These are phyloP conservation scores for Eristalinus aeneus DNA, from an alignment of 2,888 invertebrate species.

Conservation along the genomic window DNA sequence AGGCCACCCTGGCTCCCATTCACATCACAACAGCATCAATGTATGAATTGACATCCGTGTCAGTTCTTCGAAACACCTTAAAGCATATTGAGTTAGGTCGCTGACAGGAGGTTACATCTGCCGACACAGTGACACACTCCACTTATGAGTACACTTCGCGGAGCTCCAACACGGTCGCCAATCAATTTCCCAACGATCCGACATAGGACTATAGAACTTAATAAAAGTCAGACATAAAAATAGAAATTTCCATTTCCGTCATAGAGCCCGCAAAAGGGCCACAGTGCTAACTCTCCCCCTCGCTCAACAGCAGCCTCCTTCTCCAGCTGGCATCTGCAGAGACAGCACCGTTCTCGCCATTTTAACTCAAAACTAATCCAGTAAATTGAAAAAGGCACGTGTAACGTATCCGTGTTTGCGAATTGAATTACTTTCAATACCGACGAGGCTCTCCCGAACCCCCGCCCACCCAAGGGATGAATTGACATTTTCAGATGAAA, in stretches of 20 bases:
- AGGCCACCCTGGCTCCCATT: neutral
- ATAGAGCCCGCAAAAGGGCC: neutral
- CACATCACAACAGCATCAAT: neutral
- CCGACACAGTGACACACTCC: neutral
- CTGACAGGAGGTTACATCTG: no score
- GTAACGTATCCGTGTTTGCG: neutral
- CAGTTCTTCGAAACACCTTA: no score
- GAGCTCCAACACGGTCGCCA: neutral
- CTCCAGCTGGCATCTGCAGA: neutral
- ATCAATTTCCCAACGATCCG: neutral
- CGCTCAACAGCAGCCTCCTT: neutral
- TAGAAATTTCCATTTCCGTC: neutral
- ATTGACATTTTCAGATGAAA: neutral
- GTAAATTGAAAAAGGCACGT: slow-evolving; percentile 13
- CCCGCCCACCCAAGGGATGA: neutral
- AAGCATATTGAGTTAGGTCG: no score
- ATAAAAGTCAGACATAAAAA: neutral
- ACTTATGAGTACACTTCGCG: neutral
- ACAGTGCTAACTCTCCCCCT: neutral
- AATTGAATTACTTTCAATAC: slow-evolving; percentile 17
- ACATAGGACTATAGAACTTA: neutral
- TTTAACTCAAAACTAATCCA: slow-evolving; percentile 8
- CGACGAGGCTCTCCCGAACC: neutral
- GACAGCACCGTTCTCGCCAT: neutral
- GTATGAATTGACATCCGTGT: no score